phyloP scores from a whole-genome alignment of 92 coral and sea anemone species.

The Zoanthus solanderi region DNA sequence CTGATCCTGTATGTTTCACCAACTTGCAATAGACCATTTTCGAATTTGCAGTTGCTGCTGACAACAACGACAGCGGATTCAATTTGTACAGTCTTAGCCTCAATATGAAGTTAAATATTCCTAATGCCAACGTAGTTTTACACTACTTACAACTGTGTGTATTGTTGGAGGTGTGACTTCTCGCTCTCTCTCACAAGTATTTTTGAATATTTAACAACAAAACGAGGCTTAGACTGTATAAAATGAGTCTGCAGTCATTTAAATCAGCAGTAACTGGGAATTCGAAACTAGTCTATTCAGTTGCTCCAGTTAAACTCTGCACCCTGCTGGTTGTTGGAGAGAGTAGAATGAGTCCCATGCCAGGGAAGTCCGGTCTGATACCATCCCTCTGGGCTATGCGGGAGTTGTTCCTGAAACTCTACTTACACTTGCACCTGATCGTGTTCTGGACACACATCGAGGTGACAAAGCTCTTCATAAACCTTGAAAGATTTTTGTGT shows the following conservation, averaged over 20 bases:
- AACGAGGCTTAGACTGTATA: no score
- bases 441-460: constrained; percentile 37
- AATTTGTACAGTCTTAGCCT: no score
- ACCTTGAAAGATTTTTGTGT: constrained; percentile 3
- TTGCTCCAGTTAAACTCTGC: constrained; percentile 6
- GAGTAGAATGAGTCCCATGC: constrained; percentile 29
- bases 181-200: no score
- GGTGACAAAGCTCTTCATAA: constrained; percentile 39
- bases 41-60: no score
- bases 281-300: background rate
- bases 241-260: no score
- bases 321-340: constrained; percentile 18
- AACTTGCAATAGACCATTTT: background rate
- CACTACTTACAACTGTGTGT: no score
- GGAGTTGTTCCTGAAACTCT: constrained; percentile 37
- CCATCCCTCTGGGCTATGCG: constrained; percentile 27
- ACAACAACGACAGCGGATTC: no score
- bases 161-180: no score
- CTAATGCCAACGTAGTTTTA: no score
- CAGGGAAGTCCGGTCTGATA: constrained; percentile 41
- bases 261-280: no score
- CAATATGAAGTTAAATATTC: no score
- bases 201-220: no score
- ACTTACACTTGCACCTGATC: constrained; percentile 7
- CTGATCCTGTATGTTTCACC: constrained; percentile 27